A percentile compares a stretch with the other conserved stretches of the same genome.
These are phyloP conservation scores for Trissolcus brochymenae DNA, from an alignment of 2,888 invertebrate species.

Conservation along the genomic window DNA sequence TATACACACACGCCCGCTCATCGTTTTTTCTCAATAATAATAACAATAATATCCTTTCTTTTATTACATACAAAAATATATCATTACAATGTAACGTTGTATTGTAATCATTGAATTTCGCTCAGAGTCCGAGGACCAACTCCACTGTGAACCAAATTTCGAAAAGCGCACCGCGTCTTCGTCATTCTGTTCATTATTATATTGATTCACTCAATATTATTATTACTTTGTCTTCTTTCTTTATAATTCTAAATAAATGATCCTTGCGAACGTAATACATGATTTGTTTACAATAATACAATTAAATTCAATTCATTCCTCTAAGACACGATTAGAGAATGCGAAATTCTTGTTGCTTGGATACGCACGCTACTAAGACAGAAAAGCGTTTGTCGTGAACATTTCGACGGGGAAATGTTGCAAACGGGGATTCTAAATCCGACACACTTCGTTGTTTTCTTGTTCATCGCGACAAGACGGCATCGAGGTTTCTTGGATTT, in stretches of 20 bases:
- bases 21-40: conserved; percentile 39
- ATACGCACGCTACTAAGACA: conserved; percentile 42
- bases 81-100: conserved; percentile 49
- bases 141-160: conserved; percentile 18
- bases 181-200: conserved; percentile 1
- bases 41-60: conserved; percentile 53
- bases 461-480: conserved; percentile 41
- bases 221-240: conserved; percentile 4
- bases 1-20: conserved; percentile 41
- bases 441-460: conserved; percentile 38
- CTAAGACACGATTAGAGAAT: conserved; percentile 40
- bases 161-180: conserved; percentile 1
- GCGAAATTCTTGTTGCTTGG: conserved; percentile 32
- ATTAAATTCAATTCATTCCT: conserved; percentile 29
- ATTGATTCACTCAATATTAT: not conserved
- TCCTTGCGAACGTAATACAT: conserved; percentile 21
- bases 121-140: conserved; percentile 25
- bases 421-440: conserved; percentile 47
- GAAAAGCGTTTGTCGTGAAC: conserved; percentile 53
- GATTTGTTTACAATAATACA: conserved; percentile 21
- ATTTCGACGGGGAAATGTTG: conserved; percentile 50
- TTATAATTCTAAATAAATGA: conserved; percentile 14
- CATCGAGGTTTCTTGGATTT: conserved; percentile 33
- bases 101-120: conserved; percentile 41
- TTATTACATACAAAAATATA: conserved; percentile 55